These are phyloP conservation scores for Esox lucius DNA, from an alignment of 2,797 vertebrate species.

Conservation along the genomic window DNA sequence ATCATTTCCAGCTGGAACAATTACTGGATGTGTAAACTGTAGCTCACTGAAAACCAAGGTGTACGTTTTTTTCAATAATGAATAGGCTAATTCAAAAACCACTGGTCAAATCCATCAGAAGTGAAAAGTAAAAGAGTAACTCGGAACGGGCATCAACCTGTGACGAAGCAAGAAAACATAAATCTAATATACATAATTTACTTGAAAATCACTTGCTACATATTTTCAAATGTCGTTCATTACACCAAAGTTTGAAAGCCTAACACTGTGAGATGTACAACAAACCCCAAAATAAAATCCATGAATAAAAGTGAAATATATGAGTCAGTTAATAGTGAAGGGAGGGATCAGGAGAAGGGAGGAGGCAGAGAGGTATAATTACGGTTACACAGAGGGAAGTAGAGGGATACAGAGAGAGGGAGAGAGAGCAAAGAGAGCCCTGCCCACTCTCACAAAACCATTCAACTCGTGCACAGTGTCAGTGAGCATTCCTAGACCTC, in stretches of 20 bases:
- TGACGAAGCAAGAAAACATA: neutral
- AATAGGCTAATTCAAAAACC: neutral
- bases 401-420: constrained; percentile 34
- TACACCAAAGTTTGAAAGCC: neutral
- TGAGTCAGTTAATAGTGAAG: constrained; percentile 29
- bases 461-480: constrained; percentile 32
- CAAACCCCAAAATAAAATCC: constrained; percentile 8
- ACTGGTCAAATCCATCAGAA: neutral
- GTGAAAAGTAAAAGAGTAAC: neutral
- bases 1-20: neutral
- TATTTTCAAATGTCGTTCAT: neutral
- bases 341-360: constrained; percentile 15
- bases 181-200: neutral
- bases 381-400: constrained; percentile 13
- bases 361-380: constrained; percentile 40
- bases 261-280: neutral
- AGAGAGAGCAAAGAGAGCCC: constrained; percentile 47
- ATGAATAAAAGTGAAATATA: constrained; percentile 19
- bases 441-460: constrained; percentile 40
- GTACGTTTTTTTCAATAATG: too few species aligned
- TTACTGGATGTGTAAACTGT: neutral
- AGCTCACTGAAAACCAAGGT: neutral
- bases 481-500: constrained; percentile 27
- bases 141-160: neutral
- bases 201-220: neutral